Conservation (phyloP, 2,888 invertebrate species). For the Ectemnius lituratus region DNA sequence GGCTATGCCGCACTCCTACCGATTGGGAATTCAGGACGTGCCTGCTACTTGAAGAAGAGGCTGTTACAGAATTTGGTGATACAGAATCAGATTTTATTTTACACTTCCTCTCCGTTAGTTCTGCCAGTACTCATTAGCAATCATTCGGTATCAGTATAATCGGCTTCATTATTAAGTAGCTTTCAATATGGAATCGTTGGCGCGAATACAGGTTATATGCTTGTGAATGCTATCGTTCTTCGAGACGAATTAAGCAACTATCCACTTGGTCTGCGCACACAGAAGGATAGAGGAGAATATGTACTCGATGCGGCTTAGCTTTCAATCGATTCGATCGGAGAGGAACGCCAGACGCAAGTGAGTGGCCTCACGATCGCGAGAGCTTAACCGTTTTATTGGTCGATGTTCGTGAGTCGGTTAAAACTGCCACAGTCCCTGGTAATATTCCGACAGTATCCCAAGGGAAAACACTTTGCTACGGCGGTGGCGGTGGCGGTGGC, state of each 20-base stretch:
- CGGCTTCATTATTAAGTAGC: not conserved
- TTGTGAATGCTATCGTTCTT: no score
- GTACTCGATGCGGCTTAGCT: no score
- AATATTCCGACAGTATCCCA: conserved; percentile 21
- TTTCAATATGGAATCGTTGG: no score
- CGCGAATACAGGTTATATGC: no score
- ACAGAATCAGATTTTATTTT: conserved; percentile 38
- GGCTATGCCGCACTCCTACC: not conserved
- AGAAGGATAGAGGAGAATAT: no score
- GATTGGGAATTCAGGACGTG: conserved; percentile 46
- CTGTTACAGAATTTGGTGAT: not conserved
- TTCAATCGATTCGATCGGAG: no score
- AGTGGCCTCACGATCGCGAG: no score
- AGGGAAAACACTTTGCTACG: conserved; percentile 29
- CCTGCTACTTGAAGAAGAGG: not conserved
- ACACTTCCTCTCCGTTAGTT: conserved; percentile 17
- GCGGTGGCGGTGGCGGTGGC: not conserved
- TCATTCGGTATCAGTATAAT: not conserved
- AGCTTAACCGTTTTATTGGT: conserved; percentile 1
- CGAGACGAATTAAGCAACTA: no score
- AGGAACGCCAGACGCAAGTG: no score
- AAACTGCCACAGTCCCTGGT: not conserved
- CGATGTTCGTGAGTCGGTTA: no score
- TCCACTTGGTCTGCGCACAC: no score
- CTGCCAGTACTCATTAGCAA: conserved; percentile 8